Conservation (phyloP, 1,140 invertebrate genomes). For the Araneus ventricosus region DNA sequence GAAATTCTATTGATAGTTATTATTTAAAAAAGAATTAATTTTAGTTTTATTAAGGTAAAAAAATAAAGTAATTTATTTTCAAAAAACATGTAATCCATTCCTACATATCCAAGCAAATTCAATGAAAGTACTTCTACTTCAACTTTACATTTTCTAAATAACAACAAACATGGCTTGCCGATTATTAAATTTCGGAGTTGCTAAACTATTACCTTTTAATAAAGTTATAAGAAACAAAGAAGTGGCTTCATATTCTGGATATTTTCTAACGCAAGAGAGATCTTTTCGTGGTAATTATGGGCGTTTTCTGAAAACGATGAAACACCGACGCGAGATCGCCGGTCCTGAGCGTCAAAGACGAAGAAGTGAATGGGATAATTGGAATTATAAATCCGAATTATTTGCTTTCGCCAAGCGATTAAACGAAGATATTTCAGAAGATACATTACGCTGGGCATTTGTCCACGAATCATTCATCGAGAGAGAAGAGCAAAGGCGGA, state of each 20-base stretch:
- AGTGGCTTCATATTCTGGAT: not conserved
- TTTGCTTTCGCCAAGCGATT: slow-evolving; percentile 92
- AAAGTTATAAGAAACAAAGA: not conserved
- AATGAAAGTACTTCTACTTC: not conserved
- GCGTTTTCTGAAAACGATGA: slow-evolving; percentile 34
- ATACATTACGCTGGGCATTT: slow-evolving; percentile 87
- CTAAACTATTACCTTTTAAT: not conserved
- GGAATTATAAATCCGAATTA: slow-evolving; percentile 93
- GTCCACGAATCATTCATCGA: slow-evolving; percentile 90
- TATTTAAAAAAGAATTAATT: too few relatives aligned
- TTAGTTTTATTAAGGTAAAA: too few relatives aligned
- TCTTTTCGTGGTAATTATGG: slow-evolving; percentile 14
- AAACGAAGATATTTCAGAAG: slow-evolving; percentile 89
- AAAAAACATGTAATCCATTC: too few relatives aligned
- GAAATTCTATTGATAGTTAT: too few relatives aligned
- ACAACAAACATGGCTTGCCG: slow-evolving; percentile 23
- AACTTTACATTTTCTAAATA: not conserved
- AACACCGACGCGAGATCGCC: slow-evolving; percentile 39
- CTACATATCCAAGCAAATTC: too few relatives aligned
- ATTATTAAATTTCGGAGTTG: not conserved
- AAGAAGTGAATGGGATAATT: slow-evolving; percentile 74
- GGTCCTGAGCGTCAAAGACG: slow-evolving; percentile 46
- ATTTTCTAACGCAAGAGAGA: not conserved
- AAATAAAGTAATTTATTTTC: too few relatives aligned
- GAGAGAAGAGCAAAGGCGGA: slow-evolving; percentile 85